A percentile compares a stretch with the other conserved stretches of the same genome.
These are phyloP conservation scores for Calonectris borealis DNA, from an alignment of 2,113 vertebrate genomes.

Conservation along the genomic window DNA sequence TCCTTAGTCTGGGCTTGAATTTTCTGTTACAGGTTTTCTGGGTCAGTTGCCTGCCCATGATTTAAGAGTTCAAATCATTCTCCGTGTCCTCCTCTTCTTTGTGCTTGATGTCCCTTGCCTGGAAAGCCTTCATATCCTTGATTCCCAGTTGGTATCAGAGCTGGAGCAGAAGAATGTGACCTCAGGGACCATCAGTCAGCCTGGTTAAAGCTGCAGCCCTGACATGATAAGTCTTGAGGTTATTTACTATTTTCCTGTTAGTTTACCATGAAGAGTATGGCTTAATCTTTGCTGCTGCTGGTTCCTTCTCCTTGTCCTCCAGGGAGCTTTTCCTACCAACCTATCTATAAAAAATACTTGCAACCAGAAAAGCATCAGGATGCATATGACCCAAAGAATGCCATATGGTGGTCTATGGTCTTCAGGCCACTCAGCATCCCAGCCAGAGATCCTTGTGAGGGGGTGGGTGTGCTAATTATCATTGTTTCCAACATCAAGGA, in stretches of 20 bases:
- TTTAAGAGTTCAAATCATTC: background rate
- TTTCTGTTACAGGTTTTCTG: background rate
- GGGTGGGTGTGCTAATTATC: rapidly evolving
- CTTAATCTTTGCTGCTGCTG: background rate
- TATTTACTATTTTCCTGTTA: background rate
- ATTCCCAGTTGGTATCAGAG: background rate
- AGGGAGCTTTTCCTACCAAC: background rate
- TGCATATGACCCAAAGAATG: background rate
- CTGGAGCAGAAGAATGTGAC: background rate
- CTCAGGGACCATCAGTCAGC: background rate
- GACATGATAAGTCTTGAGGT: background rate
- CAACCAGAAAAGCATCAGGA: background rate
- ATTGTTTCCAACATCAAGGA: background rate
- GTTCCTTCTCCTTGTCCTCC: background rate
- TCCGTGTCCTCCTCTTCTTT: background rate
- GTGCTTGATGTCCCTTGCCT: background rate
- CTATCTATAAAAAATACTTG: background rate
- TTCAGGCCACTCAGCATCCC: background rate
- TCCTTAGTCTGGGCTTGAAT: background rate
- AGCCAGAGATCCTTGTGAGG: background rate
- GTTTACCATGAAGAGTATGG: background rate
- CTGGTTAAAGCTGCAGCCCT: background rate
- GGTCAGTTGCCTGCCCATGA: background rate
- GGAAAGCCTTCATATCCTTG: background rate
- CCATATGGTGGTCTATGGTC: rapidly evolving